A percentile compares a stretch with the other conserved stretches of the same genome.
These are phyloP conservation scores for Poeciliopsis paucimaculata DNA, from an alignment of 2,797 vertebrate species.

Conservation along the genomic window DNA sequence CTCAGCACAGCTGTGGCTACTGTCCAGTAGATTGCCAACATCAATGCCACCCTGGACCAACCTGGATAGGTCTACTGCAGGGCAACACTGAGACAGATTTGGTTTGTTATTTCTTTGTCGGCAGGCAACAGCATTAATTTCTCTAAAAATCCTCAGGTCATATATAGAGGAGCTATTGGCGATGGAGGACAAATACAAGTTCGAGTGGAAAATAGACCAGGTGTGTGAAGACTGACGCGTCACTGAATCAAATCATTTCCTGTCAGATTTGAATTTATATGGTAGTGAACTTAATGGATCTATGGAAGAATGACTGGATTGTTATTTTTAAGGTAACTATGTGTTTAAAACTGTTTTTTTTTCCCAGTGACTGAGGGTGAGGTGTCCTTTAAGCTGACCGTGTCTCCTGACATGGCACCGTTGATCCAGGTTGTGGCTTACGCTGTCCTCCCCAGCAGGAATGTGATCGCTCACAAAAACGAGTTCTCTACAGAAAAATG, in stretches of 20 bases:
- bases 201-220: constrained; percentile 19
- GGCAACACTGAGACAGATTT: not conserved
- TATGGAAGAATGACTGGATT: not conserved
- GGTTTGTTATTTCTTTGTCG: not conserved
- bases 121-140: not conserved
- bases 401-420: constrained; percentile 67
- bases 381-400: constrained; percentile 60
- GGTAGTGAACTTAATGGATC: not conserved
- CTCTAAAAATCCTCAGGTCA: constrained; percentile 38
- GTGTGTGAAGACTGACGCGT: constrained; percentile 23
- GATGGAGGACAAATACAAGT: constrained; percentile 30
- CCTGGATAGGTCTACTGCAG: too few relatives aligned
- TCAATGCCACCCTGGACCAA: not conserved
- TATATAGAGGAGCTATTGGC: constrained; percentile 57
- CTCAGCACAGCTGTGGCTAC: too few relatives aligned
- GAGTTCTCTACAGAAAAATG: constrained; percentile 73
- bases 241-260: not conserved
- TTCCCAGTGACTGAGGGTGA: constrained; percentile 62
- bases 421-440: constrained; percentile 69
- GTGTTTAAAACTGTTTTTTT: constrained; percentile 2
- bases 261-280: not conserved
- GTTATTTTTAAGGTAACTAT: too few relatives aligned
- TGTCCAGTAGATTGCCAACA: too few relatives aligned
- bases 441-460: constrained; percentile 69
- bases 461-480: constrained; percentile 59